phyloP scores from a whole-genome alignment of 2,797 vertebrate species.

The Anguilla obscura region DNA sequence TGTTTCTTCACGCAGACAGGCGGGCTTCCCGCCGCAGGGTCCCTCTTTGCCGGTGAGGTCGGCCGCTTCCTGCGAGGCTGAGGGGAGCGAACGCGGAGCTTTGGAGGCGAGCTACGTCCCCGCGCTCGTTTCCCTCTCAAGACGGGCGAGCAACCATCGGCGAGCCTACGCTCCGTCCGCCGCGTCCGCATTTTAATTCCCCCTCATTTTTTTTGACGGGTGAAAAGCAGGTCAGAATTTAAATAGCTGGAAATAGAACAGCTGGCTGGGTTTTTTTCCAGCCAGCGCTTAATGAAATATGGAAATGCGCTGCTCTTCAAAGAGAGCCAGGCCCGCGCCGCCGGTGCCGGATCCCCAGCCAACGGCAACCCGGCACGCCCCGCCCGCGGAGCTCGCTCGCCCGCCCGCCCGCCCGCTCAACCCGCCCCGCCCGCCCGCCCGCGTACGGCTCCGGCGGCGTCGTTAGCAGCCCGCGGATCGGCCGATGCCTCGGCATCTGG shows the following conservation, averaged over 20 bases:
- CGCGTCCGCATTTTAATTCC: slow-evolving; percentile 28
- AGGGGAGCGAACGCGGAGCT: neutral
- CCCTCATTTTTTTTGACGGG: slow-evolving; percentile 54
- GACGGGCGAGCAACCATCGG: neutral
- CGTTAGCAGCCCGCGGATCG: slow-evolving; percentile 76
- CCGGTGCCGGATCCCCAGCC: slow-evolving; percentile 62
- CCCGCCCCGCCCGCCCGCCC: slow-evolving; percentile 19
- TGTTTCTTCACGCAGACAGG: neutral
- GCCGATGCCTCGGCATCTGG: slow-evolving; percentile 74
- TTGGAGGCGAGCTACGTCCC: neutral
- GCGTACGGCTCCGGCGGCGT: slow-evolving; percentile 70
- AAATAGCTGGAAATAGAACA: slow-evolving; percentile 87
- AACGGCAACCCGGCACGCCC: neutral
- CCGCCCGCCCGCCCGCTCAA: neutral
- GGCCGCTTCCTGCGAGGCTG: neutral
- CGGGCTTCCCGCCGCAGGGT: neutral
- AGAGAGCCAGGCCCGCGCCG: slow-evolving; percentile 66
- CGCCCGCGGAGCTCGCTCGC: neutral
- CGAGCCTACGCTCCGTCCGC: neutral
- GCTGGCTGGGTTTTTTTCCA: slow-evolving; percentile 75
- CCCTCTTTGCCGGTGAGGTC: neutral
- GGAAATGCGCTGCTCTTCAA: slow-evolving; percentile 81
- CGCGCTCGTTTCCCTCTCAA: neutral
- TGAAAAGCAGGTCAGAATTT: slow-evolving; percentile 82
- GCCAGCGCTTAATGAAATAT: slow-evolving; percentile 81